These are phyloP conservation scores for Pangasius mekongensis DNA, from an alignment of 2,797 vertebrate species.

Conservation along the genomic window DNA sequence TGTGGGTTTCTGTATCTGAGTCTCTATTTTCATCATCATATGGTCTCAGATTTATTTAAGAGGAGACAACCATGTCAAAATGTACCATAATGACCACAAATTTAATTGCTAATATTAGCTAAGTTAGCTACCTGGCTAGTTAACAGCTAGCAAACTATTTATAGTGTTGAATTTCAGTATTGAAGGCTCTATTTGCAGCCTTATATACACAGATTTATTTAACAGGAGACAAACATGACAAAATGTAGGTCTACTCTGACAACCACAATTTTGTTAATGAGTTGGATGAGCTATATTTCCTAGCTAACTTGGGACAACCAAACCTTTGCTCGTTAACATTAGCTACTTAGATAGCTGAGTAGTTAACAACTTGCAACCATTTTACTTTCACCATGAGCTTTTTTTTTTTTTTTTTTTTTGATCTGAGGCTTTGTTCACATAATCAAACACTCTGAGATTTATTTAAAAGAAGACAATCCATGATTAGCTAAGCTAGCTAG, in stretches of 20 bases:
- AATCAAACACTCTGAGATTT: background rate
- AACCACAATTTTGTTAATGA: background rate
- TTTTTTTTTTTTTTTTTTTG: background rate
- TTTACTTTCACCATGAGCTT: background rate
- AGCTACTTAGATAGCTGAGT: background rate
- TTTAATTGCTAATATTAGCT: background rate
- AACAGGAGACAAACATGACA: background rate
- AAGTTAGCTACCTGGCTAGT: background rate
- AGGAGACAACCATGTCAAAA: background rate
- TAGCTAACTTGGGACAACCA: background rate
- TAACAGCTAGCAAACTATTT: background rate
- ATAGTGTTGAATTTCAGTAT: background rate
- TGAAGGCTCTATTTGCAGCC: background rate
- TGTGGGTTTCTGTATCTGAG: background rate
- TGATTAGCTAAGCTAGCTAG: background rate
- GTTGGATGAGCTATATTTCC: background rate
- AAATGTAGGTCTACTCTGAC: background rate
- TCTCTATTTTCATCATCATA: background rate
- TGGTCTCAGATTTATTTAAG: background rate
- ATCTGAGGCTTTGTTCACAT: background rate
- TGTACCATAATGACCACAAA: background rate
- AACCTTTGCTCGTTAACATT: background rate
- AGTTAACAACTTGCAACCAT: background rate
- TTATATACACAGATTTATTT: background rate
- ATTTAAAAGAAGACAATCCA: background rate